Percentiles rank a stretch among this genome's conserved stretches.
Conservation (phyloP, 2,888 invertebrate species). For the Podotricha telesiphe region DNA sequence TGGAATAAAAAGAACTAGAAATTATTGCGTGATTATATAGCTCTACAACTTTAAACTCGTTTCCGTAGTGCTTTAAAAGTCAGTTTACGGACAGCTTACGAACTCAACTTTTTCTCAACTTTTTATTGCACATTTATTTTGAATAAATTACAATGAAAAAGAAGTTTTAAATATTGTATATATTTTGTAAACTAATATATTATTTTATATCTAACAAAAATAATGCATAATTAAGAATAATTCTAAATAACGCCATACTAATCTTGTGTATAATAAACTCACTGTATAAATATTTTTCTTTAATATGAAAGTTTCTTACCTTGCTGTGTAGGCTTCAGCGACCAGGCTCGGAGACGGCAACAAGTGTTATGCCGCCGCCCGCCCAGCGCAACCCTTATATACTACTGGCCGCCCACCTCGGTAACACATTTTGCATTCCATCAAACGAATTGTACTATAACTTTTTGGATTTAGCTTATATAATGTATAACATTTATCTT, state of each 20-base stretch:
- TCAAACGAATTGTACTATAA: slow-evolving; percentile 67
- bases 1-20: neutral
- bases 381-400: slow-evolving; percentile 72
- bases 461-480: slow-evolving; percentile 34
- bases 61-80: slow-evolving; percentile 12
- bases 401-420: slow-evolving; percentile 71
- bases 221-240: neutral
- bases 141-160: neutral
- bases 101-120: slow-evolving; percentile 10
- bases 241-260: neutral
- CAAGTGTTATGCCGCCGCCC: slow-evolving; percentile 77
- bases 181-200: neutral
- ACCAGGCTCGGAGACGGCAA: slow-evolving; percentile 63
- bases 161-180: neutral
- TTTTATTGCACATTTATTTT: slow-evolving; percentile 10
- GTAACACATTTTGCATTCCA: slow-evolving; percentile 77
- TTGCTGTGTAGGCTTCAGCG: slow-evolving; percentile 57
- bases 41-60: slow-evolving; percentile 18
- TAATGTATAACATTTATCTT: neutral
- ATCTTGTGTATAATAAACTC: neutral
- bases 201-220: neutral
- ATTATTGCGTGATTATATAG: neutral
- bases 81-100: neutral
- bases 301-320: slow-evolving; percentile 58
- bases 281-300: neutral